These are phyloP conservation scores for Balanococcus diminutus DNA, from an alignment of 2,888 invertebrate species.

Conservation along the genomic window DNA sequence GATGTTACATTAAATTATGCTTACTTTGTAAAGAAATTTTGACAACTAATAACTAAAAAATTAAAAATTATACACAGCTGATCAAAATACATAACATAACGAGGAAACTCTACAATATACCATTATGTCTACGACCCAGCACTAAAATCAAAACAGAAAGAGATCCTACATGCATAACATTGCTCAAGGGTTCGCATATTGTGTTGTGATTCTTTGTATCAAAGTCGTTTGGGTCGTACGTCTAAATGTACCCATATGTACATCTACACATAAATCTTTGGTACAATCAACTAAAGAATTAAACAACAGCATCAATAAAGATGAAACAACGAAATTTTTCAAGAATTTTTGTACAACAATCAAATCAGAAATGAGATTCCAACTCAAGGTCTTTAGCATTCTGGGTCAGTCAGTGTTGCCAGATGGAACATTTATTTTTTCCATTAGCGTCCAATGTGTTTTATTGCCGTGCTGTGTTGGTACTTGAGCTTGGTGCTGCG, in stretches of 20 bases:
- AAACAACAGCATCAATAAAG: constrained; percentile 3
- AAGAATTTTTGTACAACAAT: constrained; percentile 14
- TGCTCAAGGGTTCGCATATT: not conserved
- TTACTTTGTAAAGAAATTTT: no score
- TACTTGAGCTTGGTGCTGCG: no score
- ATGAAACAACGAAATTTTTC: constrained; percentile 6
- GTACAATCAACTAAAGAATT: not conserved
- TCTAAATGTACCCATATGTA: not conserved
- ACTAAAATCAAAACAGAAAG: not conserved
- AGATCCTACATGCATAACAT: no score
- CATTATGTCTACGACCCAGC: not conserved
- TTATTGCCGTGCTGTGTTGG: not conserved
- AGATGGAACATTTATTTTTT: not conserved
- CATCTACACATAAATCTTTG: not conserved
- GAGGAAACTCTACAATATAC: no score
- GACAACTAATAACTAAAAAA: no score
- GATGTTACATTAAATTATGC: no score
- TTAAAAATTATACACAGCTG: no score
- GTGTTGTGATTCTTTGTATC: not conserved
- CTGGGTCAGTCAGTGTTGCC: constrained; percentile 37
- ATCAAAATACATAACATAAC: no score
- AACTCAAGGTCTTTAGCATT: constrained; percentile 36
- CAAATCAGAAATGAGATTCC: constrained; percentile 13
- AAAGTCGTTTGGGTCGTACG: not conserved
- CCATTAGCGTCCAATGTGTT: not conserved